phyloP scores from a whole-genome alignment of 2,888 invertebrate genomes.

The Allolobophora icterica region DNA sequence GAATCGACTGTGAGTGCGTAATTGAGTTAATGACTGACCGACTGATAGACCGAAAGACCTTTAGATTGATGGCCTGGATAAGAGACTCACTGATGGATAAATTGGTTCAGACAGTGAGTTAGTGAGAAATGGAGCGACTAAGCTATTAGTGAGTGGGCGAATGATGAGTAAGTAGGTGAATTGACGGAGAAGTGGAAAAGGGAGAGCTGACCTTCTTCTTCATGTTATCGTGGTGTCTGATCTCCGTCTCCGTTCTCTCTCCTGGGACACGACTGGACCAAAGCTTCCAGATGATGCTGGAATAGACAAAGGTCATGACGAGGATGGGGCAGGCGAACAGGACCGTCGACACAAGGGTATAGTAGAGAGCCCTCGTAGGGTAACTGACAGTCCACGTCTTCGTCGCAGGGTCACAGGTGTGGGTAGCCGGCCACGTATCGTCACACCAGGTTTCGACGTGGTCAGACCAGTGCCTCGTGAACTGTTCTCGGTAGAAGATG shows the following conservation, averaged over 20 bases:
- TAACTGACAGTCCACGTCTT: background rate
- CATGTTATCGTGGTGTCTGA: slow-evolving; percentile 58
- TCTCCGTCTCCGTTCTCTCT: slow-evolving; percentile 50
- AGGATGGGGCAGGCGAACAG: slow-evolving; percentile 80
- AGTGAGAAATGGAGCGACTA: too few species aligned
- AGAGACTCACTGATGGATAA: too few species aligned
- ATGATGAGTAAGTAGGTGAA: too few species aligned
- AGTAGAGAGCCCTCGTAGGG: slow-evolving; percentile 74
- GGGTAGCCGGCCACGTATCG: slow-evolving; percentile 70
- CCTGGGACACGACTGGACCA: slow-evolving; percentile 65
- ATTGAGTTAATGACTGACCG: too few species aligned
- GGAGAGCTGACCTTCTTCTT: slow-evolving; percentile 59
- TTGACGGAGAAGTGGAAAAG: too few species aligned
- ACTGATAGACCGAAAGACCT: too few species aligned
- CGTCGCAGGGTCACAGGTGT: background rate
- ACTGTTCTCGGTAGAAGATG: slow-evolving; percentile 56
- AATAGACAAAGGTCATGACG: slow-evolving; percentile 77
- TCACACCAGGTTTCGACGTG: slow-evolving; percentile 79
- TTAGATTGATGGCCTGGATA: too few species aligned
- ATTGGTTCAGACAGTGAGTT: too few species aligned
- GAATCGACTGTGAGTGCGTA: too few species aligned
- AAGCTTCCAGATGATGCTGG: slow-evolving; percentile 73
- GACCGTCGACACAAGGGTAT: slow-evolving; percentile 78
- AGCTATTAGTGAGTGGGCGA: too few species aligned
- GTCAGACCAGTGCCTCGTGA: slow-evolving; percentile 39